Conservation (phyloP, 2,888 invertebrate genomes). For the Antheraea assamensis region DNA sequence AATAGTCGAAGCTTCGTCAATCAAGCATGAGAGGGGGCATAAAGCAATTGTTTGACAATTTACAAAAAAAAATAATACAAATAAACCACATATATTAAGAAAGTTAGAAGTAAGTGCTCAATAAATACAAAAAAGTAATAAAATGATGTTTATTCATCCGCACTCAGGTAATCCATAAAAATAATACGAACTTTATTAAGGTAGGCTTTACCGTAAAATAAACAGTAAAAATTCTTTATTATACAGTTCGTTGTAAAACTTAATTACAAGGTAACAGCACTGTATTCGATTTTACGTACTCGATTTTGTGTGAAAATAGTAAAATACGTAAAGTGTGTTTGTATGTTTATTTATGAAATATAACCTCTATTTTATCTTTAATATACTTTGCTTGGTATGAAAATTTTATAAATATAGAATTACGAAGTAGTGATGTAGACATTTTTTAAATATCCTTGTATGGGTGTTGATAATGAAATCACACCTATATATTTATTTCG, state of each 20-base stretch:
- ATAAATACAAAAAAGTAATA: background rate
- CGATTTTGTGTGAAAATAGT: background rate
- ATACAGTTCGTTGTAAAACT: background rate
- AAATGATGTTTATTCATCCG: background rate
- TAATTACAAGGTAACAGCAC: background rate
- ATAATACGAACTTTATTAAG: background rate
- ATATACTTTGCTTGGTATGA: too few relatives aligned
- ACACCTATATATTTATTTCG: too few relatives aligned
- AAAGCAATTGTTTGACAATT: too few relatives aligned
- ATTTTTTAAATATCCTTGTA: too few relatives aligned
- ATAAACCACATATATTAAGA: background rate
- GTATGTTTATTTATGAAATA: background rate
- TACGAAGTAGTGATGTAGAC: too few relatives aligned
- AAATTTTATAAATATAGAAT: too few relatives aligned
- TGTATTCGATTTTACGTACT: background rate
- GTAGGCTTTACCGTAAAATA: background rate
- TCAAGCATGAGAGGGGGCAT: too few relatives aligned
- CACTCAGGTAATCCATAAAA: too few relatives aligned
- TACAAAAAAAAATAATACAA: too few relatives aligned
- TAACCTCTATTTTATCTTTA: background rate
- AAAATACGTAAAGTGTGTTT: background rate
- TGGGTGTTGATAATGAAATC: too few relatives aligned
- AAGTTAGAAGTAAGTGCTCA: too few relatives aligned
- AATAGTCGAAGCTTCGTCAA: too few relatives aligned
- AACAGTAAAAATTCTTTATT: background rate